A percentile compares a stretch with the other conserved stretches of the same genome.
Evolutionary conservation across 2,113 vertebrate species (phyloP).

Genomic region (Xenotilapia leptura): DNA sequence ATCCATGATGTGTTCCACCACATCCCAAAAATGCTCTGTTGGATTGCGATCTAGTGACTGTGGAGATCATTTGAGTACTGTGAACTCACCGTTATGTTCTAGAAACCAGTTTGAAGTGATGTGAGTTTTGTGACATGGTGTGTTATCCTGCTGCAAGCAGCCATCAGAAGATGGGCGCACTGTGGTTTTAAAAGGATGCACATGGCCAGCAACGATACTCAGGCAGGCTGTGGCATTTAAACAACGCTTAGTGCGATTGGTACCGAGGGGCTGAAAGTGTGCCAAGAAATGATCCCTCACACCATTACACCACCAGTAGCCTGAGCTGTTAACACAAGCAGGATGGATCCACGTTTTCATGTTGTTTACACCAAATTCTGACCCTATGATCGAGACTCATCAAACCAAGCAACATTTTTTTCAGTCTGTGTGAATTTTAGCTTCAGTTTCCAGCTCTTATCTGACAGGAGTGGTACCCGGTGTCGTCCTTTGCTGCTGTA

Average conservation of each 20-base stretch:
- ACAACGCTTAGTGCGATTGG: background rate
- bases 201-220: background rate
- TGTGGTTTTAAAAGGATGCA: background rate
- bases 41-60: background rate
- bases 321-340: background rate
- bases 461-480: background rate
- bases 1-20: background rate
- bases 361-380: background rate
- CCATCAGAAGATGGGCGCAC: background rate
- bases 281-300: background rate
- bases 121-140: background rate
- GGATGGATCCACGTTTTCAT: background rate
- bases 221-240: background rate
- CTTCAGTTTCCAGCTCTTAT: background rate
- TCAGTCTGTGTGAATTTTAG: background rate
- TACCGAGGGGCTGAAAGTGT: background rate
- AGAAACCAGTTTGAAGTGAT: background rate
- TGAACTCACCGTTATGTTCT: background rate
- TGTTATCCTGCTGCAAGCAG: background rate
- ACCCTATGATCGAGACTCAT: background rate
- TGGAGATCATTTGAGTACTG: background rate
- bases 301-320: background rate
- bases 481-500: background rate
- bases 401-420: background rate
- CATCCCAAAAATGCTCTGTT: background rate